Conservation (phyloP, 2,113 vertebrate species). For the Salvator merianae region DNA sequence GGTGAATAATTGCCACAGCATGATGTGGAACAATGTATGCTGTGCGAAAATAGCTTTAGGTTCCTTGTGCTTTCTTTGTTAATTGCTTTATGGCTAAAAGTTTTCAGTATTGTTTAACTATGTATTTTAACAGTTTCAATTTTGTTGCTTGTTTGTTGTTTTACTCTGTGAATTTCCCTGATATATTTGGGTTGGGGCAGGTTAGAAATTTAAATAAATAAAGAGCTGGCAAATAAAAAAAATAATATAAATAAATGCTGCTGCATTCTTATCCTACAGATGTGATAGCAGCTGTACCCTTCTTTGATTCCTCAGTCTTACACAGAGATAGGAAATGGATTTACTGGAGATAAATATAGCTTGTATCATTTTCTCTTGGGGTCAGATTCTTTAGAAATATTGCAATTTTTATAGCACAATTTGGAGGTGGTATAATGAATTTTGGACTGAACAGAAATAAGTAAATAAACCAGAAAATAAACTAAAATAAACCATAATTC, state of each 20-base stretch:
- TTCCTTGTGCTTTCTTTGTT: no score
- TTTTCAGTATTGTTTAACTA: no score
- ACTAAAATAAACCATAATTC: slow-evolving; percentile 34
- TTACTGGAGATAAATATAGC: slow-evolving; percentile 73
- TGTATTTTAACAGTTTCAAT: no score
- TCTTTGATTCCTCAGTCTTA: slow-evolving; percentile 74
- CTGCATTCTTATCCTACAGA: slow-evolving; percentile 53
- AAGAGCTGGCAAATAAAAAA: no score
- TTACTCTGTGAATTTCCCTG: not conserved
- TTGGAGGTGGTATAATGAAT: slow-evolving; percentile 37
- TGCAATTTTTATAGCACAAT: slow-evolving; percentile 44
- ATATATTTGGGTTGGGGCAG: not conserved
- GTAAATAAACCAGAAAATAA: slow-evolving; percentile 44
- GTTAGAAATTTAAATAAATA: no score
- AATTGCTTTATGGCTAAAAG: no score
- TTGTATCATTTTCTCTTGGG: slow-evolving; percentile 62
- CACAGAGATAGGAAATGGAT: slow-evolving; percentile 70
- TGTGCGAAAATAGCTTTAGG: no score
- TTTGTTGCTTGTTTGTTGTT: not conserved
- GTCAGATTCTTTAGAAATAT: slow-evolving; percentile 61
- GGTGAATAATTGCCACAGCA: no score
- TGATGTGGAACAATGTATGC: no score
- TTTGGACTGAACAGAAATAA: slow-evolving; percentile 37
- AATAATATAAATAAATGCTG: slow-evolving; percentile 12
- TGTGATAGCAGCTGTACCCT: slow-evolving; percentile 72